These are phyloP conservation scores for Spialia ferax DNA, from an alignment of 2,888 invertebrate genomes.

Conservation along the genomic window DNA sequence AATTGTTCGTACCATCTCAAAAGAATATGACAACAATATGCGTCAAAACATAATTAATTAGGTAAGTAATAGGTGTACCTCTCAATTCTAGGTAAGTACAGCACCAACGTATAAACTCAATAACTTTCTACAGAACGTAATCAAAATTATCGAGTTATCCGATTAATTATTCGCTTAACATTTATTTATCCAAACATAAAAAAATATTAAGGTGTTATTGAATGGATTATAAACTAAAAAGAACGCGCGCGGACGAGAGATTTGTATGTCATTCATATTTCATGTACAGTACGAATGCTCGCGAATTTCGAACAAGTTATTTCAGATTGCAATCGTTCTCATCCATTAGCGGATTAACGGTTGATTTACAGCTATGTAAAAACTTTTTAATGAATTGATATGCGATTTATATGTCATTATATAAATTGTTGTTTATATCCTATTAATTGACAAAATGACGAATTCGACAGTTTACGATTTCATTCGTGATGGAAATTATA, in stretches of 20 bases:
- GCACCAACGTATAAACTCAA: too few relatives aligned
- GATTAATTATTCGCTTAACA: not conserved
- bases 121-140: too few relatives aligned
- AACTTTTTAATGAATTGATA: conserved; percentile 38
- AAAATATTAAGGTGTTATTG: not conserved
- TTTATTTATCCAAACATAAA: conserved; percentile 3
- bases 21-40: too few relatives aligned
- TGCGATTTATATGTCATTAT: conserved; percentile 28
- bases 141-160: not conserved
- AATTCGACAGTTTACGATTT: not conserved
- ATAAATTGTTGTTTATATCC: conserved; percentile 12
- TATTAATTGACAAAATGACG: conserved; percentile 2
- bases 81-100: too few relatives aligned
- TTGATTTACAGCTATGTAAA: conserved; percentile 41
- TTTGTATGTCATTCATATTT: conserved; percentile 31
- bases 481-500: not conserved
- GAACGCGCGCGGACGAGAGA: not conserved
- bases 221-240: conserved; percentile 6
- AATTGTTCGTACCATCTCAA: too few relatives aligned
- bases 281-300: conserved; percentile 16
- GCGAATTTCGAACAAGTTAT: conserved; percentile 37
- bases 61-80: too few relatives aligned
- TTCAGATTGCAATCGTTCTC: conserved; percentile 38
- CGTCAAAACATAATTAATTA: too few relatives aligned
- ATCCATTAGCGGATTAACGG: conserved; percentile 40